Evolutionary conservation across 2,113 vertebrate species (phyloP).

Genomic region (Nycticorax nycticorax): DNA sequence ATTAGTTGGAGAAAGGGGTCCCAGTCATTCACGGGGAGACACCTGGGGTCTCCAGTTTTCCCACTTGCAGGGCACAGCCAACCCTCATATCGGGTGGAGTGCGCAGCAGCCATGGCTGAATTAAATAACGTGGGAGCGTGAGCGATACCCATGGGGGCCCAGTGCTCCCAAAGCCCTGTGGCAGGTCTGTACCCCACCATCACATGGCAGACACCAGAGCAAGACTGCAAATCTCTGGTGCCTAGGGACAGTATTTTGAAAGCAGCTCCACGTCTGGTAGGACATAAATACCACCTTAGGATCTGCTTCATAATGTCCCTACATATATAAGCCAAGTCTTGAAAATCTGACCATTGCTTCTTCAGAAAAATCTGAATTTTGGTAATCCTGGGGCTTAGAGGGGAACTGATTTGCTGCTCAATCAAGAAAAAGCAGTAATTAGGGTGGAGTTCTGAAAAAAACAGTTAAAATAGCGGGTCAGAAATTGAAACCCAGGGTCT

Average conservation of each 20-base stretch:
- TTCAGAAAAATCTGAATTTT: background rate
- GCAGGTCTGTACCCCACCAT: background rate
- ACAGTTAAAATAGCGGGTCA: background rate
- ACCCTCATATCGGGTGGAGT: background rate
- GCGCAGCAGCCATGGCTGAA: background rate
- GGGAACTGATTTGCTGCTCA: background rate
- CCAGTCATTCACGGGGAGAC: background rate
- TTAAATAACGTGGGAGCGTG: fast-evolving
- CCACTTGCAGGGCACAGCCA: background rate
- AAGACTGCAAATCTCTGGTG: background rate
- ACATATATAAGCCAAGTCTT: background rate
- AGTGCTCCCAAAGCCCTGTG: background rate
- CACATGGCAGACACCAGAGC: background rate
- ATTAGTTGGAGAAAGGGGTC: background rate
- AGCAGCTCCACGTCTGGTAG: background rate
- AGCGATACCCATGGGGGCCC: background rate
- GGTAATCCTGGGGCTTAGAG: background rate
- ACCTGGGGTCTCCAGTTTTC: background rate
- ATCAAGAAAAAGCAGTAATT: background rate
- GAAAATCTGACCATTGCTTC: background rate
- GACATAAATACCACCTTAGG: background rate
- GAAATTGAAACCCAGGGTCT: background rate
- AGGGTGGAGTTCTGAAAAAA: background rate
- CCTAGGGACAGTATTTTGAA: background rate
- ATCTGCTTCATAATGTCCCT: background rate